phyloP scores from a whole-genome alignment of 2,113 vertebrate genomes.

The Phyllostomus discolor region DNA sequence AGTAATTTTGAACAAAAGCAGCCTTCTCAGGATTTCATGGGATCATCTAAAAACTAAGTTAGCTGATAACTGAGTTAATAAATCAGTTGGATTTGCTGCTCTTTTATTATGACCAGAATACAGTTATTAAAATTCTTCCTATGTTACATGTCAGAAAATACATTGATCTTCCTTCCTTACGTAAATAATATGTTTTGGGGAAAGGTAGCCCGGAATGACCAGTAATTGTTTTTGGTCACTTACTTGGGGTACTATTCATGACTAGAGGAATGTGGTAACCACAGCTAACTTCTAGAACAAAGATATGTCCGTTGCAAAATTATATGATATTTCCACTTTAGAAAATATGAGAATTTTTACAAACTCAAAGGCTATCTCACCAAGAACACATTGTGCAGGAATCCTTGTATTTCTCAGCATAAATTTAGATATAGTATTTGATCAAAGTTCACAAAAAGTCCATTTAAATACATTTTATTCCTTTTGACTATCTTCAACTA shows the following conservation, averaged over 20 bases:
- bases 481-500: background rate
- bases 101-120: background rate
- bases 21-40: background rate
- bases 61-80: background rate
- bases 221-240: background rate
- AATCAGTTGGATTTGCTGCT: background rate
- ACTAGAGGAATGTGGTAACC: background rate
- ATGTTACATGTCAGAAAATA: background rate
- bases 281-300: background rate
- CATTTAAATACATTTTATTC: background rate
- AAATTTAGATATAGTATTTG: background rate
- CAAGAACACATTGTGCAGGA: background rate
- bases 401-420: background rate
- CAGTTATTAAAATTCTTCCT: background rate
- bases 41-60: background rate
- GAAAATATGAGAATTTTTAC: background rate
- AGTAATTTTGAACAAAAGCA: background rate
- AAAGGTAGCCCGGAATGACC: background rate
- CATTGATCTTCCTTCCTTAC: background rate
- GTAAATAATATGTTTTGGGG: background rate
- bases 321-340: background rate
- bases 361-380: background rate
- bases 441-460: background rate
- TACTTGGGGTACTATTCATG: background rate
- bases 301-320: background rate